These are phyloP conservation scores for Aldabrachelys gigantea DNA, from an alignment of 2,113 vertebrate genomes.

Conservation along the genomic window DNA sequence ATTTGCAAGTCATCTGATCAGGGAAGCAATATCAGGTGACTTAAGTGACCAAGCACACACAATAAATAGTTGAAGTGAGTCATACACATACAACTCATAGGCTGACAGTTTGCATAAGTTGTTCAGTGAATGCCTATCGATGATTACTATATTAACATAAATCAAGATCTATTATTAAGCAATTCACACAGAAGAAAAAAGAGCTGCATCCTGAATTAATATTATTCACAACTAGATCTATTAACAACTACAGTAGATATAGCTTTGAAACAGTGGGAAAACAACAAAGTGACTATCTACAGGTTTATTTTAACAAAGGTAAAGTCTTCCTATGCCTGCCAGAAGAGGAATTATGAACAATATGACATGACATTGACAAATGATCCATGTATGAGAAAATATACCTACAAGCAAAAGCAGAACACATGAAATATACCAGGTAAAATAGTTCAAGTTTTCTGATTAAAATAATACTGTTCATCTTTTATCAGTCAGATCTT, in stretches of 20 bases:
- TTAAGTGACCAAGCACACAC: rapidly evolving
- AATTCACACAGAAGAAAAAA: background rate
- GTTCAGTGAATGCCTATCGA: background rate
- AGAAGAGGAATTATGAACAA: background rate
- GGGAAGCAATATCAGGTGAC: background rate
- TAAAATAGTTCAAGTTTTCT: background rate
- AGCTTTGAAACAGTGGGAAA: background rate
- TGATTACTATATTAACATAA: background rate
- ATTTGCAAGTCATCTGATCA: background rate
- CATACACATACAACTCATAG: background rate
- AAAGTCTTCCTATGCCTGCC: background rate
- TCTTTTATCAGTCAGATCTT: background rate
- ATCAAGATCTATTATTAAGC: background rate
- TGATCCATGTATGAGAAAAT: background rate
- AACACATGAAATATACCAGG: background rate
- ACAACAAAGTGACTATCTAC: background rate
- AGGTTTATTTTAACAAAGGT: background rate
- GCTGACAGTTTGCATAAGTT: background rate
- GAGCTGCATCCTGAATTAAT: background rate
- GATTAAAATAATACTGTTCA: conserved; percentile 7
- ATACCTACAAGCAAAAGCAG: background rate
- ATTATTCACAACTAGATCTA: background rate
- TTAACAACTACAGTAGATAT: background rate
- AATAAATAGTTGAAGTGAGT: background rate
- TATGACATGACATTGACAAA: background rate